Conservation (phyloP, 2,888 invertebrate species). For the Drosophila anceps region DNA sequence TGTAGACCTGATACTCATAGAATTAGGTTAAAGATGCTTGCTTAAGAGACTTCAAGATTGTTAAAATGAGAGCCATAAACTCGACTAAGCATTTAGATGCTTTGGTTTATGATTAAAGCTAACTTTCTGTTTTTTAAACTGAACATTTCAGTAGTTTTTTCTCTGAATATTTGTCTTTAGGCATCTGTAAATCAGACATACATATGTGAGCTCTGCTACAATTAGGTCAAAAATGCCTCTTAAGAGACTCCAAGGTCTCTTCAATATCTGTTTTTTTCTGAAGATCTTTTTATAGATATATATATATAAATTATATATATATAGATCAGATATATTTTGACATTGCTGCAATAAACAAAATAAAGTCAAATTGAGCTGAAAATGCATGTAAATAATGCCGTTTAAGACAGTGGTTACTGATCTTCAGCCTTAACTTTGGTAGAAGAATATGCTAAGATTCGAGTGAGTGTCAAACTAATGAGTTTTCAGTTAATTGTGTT, state of each 20-base stretch:
- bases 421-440: background rate
- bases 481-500: no score
- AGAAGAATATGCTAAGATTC: background rate
- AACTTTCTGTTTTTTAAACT: background rate
- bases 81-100: background rate
- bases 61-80: background rate
- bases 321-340: background rate
- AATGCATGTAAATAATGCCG: background rate
- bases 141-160: background rate
- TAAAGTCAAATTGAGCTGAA: background rate
- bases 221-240: background rate
- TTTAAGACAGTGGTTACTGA: background rate
- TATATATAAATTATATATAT: background rate
- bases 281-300: background rate
- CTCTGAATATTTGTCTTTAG: background rate
- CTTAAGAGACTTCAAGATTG: background rate
- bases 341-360: background rate
- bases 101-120: background rate
- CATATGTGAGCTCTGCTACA: background rate
- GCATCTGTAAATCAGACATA: background rate
- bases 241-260: background rate
- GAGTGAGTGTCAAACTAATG: no score
- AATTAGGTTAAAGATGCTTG: background rate
- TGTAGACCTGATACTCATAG: background rate
- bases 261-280: background rate